phyloP scores from a whole-genome alignment of 2,113 vertebrate species.

The Bagarius yarrelli region DNA sequence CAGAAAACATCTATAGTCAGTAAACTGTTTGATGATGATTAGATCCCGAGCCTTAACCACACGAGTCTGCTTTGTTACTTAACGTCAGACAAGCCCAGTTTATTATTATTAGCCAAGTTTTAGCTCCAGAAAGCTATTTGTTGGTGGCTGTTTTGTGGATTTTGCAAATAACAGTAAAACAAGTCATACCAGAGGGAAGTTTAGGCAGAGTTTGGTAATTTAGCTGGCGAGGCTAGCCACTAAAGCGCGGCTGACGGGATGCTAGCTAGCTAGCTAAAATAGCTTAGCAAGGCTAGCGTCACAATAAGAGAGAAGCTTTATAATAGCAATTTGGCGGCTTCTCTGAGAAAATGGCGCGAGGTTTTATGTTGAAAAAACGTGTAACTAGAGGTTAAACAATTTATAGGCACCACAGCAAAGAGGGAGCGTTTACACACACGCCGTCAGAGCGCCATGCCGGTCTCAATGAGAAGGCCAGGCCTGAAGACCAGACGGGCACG shows the following conservation, averaged over 20 bases:
- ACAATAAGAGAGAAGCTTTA: neutral
- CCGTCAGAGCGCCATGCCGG: neutral
- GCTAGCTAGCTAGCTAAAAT: neutral
- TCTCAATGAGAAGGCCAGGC: neutral
- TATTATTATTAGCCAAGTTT: no score
- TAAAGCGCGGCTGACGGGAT: neutral
- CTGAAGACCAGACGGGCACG: neutral
- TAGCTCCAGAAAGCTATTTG: no score
- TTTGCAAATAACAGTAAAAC: neutral
- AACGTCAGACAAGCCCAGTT: no score
- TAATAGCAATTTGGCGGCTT: neutral
- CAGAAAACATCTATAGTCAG: no score
- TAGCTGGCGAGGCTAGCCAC: neutral
- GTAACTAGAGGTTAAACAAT: no score
- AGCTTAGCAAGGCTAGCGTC: slow-evolving; percentile 2
- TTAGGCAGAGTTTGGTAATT: neutral
- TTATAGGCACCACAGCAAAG: no score
- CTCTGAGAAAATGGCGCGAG: neutral
- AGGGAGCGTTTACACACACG: neutral
- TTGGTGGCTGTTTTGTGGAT: no score
- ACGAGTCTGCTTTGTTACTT: no score
- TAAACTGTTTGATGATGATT: no score
- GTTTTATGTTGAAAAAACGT: neutral
- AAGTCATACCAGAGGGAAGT: neutral
- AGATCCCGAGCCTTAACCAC: no score